Base-by-base conservation (phyloP, 2,888 invertebrate species). In the Hypolimnas misippus region DNA sequence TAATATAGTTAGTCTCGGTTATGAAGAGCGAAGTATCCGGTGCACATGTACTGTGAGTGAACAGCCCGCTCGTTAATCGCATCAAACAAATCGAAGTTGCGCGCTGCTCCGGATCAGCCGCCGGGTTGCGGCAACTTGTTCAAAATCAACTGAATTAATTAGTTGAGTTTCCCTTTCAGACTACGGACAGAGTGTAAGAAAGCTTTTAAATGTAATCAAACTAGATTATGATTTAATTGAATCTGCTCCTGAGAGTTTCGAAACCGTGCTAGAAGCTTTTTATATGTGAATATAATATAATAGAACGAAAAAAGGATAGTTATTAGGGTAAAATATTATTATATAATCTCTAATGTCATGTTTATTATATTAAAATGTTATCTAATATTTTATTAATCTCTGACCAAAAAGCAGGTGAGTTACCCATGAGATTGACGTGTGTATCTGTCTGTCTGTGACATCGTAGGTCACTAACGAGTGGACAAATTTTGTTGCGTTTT, bases 151-250 rank as follows among this genome's bases (percentile, higher is more conserved):
- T 46, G 44, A 46, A 46, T 46, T 46, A 46, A 46, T 46, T 46
- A 46, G 21, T 8, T 19, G 44, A 46, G 44, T 46, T 44, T 46
- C 44, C 44, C 44, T 46, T 46, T 46, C 44, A 46, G 21, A 42
- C 42, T 17, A n/a, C 44, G 44, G 40, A 21, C n/a, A 19, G 44
- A 46, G 44, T 21, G 44, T 46, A 46, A 46, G 44, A 46, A 46
- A 46, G 21, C 44, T 46, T 46, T 46, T 46, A 46, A 46, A 46
- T 46, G 17, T 46, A 46, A 46, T 46, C 44, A 46, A 46, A 21
- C 44, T 46, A 46, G 21, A 21, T 44, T 46, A 46, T 46, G 12
- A 46, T 46, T 46, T 46, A 46, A 46, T 46, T 21, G 21, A 46
- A 46, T 46, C 44, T 19, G 44, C 6, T 46, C 21, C 44, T 19